Base-by-base conservation (phyloP, 1,140 invertebrate species). In the Drosophila subpulchrella region DNA sequence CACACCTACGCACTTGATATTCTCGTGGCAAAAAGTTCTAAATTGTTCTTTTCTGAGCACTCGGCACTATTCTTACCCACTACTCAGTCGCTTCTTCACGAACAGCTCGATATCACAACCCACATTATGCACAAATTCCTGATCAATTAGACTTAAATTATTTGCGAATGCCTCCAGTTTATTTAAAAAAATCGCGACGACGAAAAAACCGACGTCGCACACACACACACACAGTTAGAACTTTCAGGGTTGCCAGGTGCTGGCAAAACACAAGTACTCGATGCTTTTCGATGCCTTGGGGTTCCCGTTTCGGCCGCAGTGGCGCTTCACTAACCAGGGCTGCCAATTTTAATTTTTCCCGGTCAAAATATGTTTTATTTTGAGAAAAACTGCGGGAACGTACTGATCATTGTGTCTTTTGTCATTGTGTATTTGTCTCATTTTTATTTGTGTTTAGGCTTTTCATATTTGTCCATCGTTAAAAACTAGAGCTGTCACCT, bases 81-180 rank as follows among this genome's bases (percentile, higher is more conserved):
- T 75, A 51, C 68, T 90, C 27, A 84, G 56, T 11, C 88, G 82
- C 46, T 90, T 84, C 50, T 89, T 90, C 59, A 92, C 68, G 73
- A 91, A 92, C 17, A 80, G 58, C 51, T 90, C 79, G 61, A 92
- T 92, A 73, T 92, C 91, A 73, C 78, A 76, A 67, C 75, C 88
- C 77, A 92, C 83, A 91, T 92, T 92, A 58, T 91, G 76, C 12
- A 92, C 78, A 77, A 92, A 92, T 51, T 92, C 85, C 44, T 92
- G 89, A 68, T 92, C 91, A 44, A 68, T 78, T 72, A 92, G 70
- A 61, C 91, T 91, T 76, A 92, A 68, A 75, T 62, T 91, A 74
- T 70, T 78, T 61, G 59, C 71, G 47, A 90, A 73, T 60, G 73
- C 42, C 70, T 89, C 85, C 85, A 89, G 85, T 76, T 88, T 89